Evolutionary conservation across 37 sponge, comb jelly and placozoan species (phyloP).

Genomic region (Ephydatia muelleri): DNA sequence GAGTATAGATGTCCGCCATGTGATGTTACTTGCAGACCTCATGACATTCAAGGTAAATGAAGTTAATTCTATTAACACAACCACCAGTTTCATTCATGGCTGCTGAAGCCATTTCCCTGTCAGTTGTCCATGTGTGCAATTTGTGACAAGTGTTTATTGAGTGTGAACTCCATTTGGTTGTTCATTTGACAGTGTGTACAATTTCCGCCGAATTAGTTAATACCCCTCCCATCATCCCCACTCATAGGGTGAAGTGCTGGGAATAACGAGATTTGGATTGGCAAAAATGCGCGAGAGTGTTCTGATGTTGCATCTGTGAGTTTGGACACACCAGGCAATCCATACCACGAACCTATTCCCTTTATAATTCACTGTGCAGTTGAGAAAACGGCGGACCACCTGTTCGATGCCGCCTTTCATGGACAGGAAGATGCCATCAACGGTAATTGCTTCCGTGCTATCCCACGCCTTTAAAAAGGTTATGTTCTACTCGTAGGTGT

Average conservation of each 20-base stretch:
- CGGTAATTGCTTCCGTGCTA: slow-evolving; percentile 30
- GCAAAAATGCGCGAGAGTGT: slow-evolving; percentile 99
- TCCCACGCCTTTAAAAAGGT: background rate
- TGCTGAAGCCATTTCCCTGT: too few species aligned
- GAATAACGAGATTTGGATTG: slow-evolving; percentile 97
- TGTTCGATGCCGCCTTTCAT: slow-evolving; percentile 92
- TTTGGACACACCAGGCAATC: background rate
- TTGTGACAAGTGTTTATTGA: too few species aligned
- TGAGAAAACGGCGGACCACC: slow-evolving; percentile 96
- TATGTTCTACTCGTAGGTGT: slow-evolving; percentile 69
- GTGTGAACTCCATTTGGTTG: too few species aligned
- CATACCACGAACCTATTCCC: background rate
- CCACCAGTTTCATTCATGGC: too few species aligned
- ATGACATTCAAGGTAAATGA: slow-evolving; percentile 88
- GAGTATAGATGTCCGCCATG: slow-evolving; percentile 92
- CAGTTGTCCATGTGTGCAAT: too few species aligned
- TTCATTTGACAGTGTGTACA: too few species aligned
- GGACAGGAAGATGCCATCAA: slow-evolving; percentile 85
- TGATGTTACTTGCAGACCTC: slow-evolving; percentile 94
- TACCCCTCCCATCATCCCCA: background rate
- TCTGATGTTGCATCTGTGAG: slow-evolving; percentile 95
- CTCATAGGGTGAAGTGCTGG: slow-evolving; percentile 87
- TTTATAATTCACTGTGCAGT: slow-evolving; percentile 49
- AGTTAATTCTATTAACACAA: background rate
- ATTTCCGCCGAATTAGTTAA: too few species aligned